These are phyloP conservation scores for Octonoba sinensis DNA, from an alignment of 2,888 invertebrate genomes.

Conservation along the genomic window DNA sequence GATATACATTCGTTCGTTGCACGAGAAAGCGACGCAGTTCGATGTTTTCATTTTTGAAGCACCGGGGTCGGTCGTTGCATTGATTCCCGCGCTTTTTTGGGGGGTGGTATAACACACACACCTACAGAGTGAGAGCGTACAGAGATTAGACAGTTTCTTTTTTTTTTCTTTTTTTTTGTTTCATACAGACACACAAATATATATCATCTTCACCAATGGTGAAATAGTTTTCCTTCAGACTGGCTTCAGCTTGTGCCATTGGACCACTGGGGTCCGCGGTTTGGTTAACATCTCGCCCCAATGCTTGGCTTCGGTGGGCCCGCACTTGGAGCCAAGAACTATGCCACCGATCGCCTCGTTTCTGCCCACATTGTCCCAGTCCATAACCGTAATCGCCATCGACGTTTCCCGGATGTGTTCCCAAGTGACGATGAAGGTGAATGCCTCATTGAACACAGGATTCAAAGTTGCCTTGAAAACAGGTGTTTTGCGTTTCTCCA, in stretches of 20 bases:
- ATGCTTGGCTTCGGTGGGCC: conserved; percentile 95
- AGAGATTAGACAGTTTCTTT: conserved; percentile 18
- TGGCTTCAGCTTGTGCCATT: conserved; percentile 96
- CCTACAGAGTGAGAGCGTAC: conserved; percentile 25
- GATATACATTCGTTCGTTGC: conserved; percentile 49
- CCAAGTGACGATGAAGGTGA: conserved; percentile 96
- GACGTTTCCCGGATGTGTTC: conserved; percentile 96
- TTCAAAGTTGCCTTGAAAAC: conserved; percentile 83
- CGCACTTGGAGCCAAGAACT: conserved; percentile 91
- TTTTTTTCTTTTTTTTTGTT: neutral
- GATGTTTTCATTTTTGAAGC: conserved; percentile 45
- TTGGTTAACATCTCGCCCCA: conserved; percentile 99
- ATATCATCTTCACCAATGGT: conserved; percentile 1
- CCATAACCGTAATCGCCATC: conserved; percentile 95
- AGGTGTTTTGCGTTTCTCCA: conserved; percentile 95
- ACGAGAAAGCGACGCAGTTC: conserved; percentile 52
- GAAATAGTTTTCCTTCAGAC: conserved; percentile 69
- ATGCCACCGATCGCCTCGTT: conserved; percentile 94
- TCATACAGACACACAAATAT: conserved; percentile 2
- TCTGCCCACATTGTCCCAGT: conserved; percentile 95
- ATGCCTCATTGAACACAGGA: conserved; percentile 95
- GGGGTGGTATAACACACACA: conserved; percentile 28
- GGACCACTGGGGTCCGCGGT: conserved; percentile 93
- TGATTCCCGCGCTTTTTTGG: conserved; percentile 25
- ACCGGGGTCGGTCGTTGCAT: conserved; percentile 47